Evolutionary conservation across 1,140 invertebrate species (phyloP), one percentile per base, ranked within the genome.

Genomic region (Augochlora pura): DNA sequence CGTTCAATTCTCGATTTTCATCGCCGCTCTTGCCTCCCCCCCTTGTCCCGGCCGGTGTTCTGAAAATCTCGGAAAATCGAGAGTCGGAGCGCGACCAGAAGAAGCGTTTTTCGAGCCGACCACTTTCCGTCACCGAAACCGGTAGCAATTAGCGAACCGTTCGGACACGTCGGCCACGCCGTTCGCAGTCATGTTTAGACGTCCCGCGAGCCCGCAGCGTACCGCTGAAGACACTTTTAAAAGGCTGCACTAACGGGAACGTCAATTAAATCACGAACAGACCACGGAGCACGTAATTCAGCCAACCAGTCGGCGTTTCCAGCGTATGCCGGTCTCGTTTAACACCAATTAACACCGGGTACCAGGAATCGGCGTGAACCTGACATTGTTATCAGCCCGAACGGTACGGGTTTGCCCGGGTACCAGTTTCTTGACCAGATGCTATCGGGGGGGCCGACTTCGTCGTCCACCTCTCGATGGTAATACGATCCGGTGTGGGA

Each of bases 231-330:
- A 63, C 46, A 77, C 32, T 74, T 73, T 59, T 46, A n/a, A 65
- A 32, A 10, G 21, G 42, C 49, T 3, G 4, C 32, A 8, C 16
- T 78, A 78, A 73, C 69, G 77, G 77, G 27, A 73, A 65, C 38
- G 49, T 25, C 38, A 59, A 65, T 78, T 78, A 73, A 49, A 72
- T 65, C 60, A 73, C 60, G 46, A 63, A 42, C 60, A 23, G 69
- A 64, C 60, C 23, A 46, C 67, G 69, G 16, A 52, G 62, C 75
- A 32, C 64, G 73, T 23, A 59, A 59, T 68, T 46, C 14, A 59
- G 12, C 59, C 18, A 57, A 14, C 0, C 38, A 16, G n/a, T 4
- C 12, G 21, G 1, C n/a, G 10, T 39, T 77, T 70, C 10, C 39
- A 57, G 21, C 62, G 18, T 6, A 49, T 25, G 23, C 60, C 38